Conservation (phyloP, 2,797 vertebrate species). For the Rhinichthys osculus region DNA sequence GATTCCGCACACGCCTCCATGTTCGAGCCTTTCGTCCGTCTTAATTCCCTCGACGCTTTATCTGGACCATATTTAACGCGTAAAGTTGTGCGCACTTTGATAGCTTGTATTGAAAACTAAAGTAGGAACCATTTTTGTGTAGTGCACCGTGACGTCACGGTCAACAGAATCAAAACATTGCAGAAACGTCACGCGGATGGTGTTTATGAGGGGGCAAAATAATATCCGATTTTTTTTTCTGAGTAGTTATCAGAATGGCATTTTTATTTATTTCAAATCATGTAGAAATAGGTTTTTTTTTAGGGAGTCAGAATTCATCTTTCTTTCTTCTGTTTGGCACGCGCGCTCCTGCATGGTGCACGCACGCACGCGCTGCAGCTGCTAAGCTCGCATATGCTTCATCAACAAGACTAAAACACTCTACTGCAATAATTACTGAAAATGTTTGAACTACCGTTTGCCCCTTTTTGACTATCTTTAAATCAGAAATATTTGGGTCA, state of each 20-base stretch:
- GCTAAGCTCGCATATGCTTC: constrained; percentile 62
- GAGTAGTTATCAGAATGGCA: not conserved
- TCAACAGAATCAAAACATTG: constrained; percentile 90
- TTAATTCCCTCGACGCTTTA: constrained; percentile 77
- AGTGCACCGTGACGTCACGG: constrained; percentile 87
- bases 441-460: not conserved
- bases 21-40: constrained; percentile 85
- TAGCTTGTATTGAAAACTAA: constrained; percentile 87
- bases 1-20: constrained; percentile 89
- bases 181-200: constrained; percentile 76
- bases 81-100: constrained; percentile 76
- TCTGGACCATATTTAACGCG: constrained; percentile 67
- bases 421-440: not conserved
- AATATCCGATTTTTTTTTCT: constrained; percentile 40
- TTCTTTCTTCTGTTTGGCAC: constrained; percentile 72
- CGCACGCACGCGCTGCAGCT: constrained; percentile 61
- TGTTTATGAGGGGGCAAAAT: constrained; percentile 57
- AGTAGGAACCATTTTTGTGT: constrained; percentile 88
- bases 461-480: not conserved
- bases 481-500: too few species aligned
- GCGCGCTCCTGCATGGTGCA: constrained; percentile 63
- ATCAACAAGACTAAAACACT: not conserved
- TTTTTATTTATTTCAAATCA: not conserved
- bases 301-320: constrained; percentile 48
- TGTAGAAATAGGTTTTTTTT: not conserved